Base-by-base conservation (phyloP, 2,888 invertebrate genomes). In the Lumbricus terrestris region DNA sequence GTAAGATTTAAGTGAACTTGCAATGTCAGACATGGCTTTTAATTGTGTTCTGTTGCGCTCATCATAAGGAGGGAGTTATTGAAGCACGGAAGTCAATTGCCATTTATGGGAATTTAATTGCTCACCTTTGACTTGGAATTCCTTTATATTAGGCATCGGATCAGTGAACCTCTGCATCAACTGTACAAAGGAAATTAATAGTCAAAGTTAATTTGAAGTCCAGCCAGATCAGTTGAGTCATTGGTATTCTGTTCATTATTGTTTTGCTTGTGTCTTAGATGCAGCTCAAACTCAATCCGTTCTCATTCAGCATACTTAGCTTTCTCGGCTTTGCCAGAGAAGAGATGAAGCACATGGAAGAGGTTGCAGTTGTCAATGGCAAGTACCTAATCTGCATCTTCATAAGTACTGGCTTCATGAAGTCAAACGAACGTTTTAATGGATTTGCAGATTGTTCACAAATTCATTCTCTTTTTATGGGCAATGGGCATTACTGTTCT, bases 321-420 rank as follows among this genome's bases (percentile, higher is more conserved):
- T 98, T 98, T 95, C 96, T 97, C 93, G 98, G 98, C 16, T 98
- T 98, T 95, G 96, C 97, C 4, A 96, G 97, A 91, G 98, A 98
- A 93, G 98, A 98, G 95, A 97, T 97, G 94, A 96, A 96, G 94
- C 98, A 98, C 95, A 98, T 98, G 98, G 97, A 97, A 91, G 98
- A 98, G 94, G 96, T 98, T 93, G 96, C 98, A 91, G 96, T 97
- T 93, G 96, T 97, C 94, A 98, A 98, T 95, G 97, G 97, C 93
- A 91, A 47, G 90, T 90, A 69, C 69, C 69, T 69, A 11, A 29
- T 69, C 69, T n/a, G n/a, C 69, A 29, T 47, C 69, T 69, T n/a
- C n/a, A n/a, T n/a, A n/a, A 29, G 11, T n/a, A n/a, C 69, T 69
- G 29, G n/a, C 69, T 69, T 69, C 69, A 69, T n/a, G 11, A n/a